Evolutionary conservation across 1,140 invertebrate species (phyloP).

Genomic region (Psilanteris sp.): DNA sequence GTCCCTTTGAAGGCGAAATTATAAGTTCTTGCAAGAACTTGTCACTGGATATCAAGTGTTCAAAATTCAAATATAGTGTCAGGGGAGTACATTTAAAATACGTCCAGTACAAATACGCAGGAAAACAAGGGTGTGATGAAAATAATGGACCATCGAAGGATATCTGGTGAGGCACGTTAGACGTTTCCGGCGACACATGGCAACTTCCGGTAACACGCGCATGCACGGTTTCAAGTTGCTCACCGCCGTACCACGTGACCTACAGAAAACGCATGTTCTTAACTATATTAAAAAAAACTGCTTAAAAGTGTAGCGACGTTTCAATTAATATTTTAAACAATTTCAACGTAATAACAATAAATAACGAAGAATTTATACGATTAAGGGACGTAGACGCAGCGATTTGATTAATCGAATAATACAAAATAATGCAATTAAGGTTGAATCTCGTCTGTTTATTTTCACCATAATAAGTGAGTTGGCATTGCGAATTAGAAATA

Average conservation of each 20-base stretch:
- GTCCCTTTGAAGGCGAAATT: conserved; percentile 5
- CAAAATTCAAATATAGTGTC: conserved; percentile 45
- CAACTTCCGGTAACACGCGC: conserved; percentile 56
- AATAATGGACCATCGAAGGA: conserved; percentile 66
- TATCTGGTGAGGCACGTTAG: conserved; percentile 58
- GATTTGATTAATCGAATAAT: too few species aligned
- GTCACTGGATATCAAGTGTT: conserved; percentile 54
- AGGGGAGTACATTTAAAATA: conserved; percentile 39
- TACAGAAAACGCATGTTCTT: conserved; percentile 15
- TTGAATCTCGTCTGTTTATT: too few species aligned
- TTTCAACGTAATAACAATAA: too few species aligned
- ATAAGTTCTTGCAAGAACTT: conserved; percentile 38
- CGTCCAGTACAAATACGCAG: conserved; percentile 41
- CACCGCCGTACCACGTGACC: conserved; percentile 52
- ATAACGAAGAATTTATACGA: too few species aligned
- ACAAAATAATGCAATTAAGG: too few species aligned
- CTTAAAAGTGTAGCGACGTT: too few species aligned
- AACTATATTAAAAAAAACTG: conserved; percentile 1
- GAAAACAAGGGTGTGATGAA: conserved; percentile 63
- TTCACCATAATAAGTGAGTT: too few species aligned
- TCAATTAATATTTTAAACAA: too few species aligned
- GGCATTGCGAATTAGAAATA: too few species aligned
- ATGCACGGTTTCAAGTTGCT: conserved; percentile 58
- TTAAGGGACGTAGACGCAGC: too few species aligned
- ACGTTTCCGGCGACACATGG: conserved; percentile 67